Base-by-base conservation (phyloP, 2,113 vertebrate genomes). In the Solenodon paradoxus region DNA sequence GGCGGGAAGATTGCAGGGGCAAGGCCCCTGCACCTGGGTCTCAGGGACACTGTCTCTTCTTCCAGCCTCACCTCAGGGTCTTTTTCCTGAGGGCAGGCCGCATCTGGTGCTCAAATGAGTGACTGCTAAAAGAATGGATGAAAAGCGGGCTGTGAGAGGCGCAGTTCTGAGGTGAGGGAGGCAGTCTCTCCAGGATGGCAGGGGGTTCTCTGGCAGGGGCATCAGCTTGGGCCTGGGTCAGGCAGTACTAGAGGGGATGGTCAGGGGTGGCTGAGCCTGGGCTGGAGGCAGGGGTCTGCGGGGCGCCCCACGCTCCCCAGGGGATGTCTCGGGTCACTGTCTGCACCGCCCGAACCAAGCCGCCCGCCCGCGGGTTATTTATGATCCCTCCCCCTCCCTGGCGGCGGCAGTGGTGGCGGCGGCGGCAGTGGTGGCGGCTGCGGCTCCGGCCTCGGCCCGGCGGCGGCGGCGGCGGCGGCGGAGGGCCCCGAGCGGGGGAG, bases 281-380 rank as follows among this genome's bases (percentile, higher is more conserved):
- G 84, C 0, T 63, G n/a, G 83, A 92, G 93, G 84, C 64, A 79
- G 64, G 88, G 81, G 92, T 83, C 87, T 85, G 45, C 28, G 3
- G 66, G 61, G 74, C 17, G 61, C 79, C 80, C 86, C 40, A 86
- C 28, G 69, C 72, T 92, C 97, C 95, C 81, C n/a, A 45, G 8
- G 85, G 94, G 94, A 96, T n/a, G 78, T 95, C 96, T 95, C 61
- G 28, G 96, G 96, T 97, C 97, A 94, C 77, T 2, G 92, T 93
- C 96, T 94, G 93, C 63, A 32, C 63, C 26, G 17, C 63, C 49
- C 28, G 16, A 42, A 64, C 66, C 51, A 38, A 47, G 75, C 92
- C 38, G 87, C 93, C 30, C 61, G 69, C 90, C 79, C 72, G 10
- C 57, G 53, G 90, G 97, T 97, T 97, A 97, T 97, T 97, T 97